phyloP scores from a whole-genome alignment of 2,797 vertebrate species.

The Hoplostethus atlanticus region DNA sequence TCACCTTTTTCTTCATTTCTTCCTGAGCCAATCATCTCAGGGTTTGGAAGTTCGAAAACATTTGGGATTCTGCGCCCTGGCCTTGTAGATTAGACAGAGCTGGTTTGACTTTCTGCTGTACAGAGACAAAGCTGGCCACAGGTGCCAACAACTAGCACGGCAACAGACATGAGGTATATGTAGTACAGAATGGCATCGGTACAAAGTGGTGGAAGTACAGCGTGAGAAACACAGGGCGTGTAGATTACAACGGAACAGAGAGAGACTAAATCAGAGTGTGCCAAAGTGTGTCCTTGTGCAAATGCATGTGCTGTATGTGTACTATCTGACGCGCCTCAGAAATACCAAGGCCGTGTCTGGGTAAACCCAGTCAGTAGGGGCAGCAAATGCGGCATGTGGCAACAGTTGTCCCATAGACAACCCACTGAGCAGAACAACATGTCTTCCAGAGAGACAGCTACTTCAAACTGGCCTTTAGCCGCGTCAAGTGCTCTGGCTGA shows the following conservation, averaged over 20 bases:
- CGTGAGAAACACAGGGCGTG: not conserved
- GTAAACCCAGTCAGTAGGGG: not conserved
- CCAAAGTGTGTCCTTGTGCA: not conserved
- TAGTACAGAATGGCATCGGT: not conserved
- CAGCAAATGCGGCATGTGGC: constrained; percentile 5
- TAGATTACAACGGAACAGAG: not conserved
- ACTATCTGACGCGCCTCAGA: not conserved
- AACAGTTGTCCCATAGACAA: constrained; percentile 10
- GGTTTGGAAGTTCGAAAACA: constrained; percentile 12
- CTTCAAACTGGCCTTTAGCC: not conserved
- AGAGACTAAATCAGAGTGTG: not conserved
- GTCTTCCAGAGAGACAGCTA: not conserved
- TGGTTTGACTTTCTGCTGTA: constrained; percentile 3
- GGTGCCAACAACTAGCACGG: constrained; percentile 11
- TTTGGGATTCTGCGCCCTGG: constrained; percentile 22
- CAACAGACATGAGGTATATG: constrained; percentile 8
- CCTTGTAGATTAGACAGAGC: not conserved
- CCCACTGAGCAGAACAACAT: not conserved
- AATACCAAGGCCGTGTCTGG: not conserved
- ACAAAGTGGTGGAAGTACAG: constrained; percentile 9
- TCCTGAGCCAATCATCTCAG: constrained; percentile 27
- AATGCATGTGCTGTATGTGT: not conserved
- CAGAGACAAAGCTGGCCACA: constrained; percentile 14
- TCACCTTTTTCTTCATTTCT: constrained; percentile 20
- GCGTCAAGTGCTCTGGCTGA: not conserved